These are phyloP conservation scores for Trypoxylus dichotomus DNA, from an alignment of 1,140 invertebrate species.

Conservation along the genomic window DNA sequence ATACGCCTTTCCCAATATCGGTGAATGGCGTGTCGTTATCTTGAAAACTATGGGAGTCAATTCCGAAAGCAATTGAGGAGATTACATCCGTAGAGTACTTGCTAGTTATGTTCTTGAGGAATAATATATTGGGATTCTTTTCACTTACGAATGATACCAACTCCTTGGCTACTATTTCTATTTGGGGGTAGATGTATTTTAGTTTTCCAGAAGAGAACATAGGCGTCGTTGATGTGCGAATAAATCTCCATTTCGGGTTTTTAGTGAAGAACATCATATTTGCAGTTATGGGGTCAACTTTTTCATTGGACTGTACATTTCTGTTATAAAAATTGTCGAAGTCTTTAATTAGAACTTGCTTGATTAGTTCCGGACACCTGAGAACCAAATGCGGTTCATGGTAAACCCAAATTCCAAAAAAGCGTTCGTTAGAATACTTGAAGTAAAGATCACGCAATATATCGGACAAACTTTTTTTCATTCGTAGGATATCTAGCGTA, in stretches of 20 bases:
- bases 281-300: constrained; percentile 54
- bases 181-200: constrained; percentile 51
- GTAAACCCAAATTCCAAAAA: constrained; percentile 47
- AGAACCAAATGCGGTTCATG: constrained; percentile 46
- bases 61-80: constrained; percentile 62
- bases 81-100: constrained; percentile 63
- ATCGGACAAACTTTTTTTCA: constrained; percentile 42
- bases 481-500: constrained; percentile 42
- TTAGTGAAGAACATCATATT: constrained; percentile 44
- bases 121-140: constrained; percentile 38
- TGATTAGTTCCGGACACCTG: constrained; percentile 54
- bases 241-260: constrained; percentile 49
- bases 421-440: constrained; percentile 45
- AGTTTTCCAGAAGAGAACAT: constrained; percentile 52
- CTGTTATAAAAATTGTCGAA: constrained; percentile 61
- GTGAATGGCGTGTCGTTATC: constrained; percentile 32
- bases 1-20: constrained; percentile 26
- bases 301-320: constrained; percentile 53
- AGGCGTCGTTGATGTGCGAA: constrained; percentile 41
- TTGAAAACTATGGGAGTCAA: constrained; percentile 48
- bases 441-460: constrained; percentile 29
- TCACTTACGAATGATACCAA: constrained; percentile 42
- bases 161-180: constrained; percentile 39
- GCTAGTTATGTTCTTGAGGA: constrained; percentile 55
- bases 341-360: constrained; percentile 58